Evolutionary conservation across 2,113 vertebrate species (phyloP).

Genomic region (Marcusenius ussheri): DNA sequence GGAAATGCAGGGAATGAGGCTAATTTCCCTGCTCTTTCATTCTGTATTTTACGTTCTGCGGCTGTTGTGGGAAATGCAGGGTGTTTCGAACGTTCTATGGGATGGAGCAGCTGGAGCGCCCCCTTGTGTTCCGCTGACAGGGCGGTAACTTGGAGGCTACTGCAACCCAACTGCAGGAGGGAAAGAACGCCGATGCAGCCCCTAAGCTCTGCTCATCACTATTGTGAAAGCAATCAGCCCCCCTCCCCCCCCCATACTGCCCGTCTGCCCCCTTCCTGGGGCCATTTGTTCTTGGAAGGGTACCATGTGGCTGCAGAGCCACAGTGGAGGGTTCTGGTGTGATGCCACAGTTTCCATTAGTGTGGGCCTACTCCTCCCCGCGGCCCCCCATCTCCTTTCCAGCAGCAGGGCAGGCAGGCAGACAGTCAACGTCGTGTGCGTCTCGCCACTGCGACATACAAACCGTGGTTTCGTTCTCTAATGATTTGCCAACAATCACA

Average conservation of each 20-base stretch:
- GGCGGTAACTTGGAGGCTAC: background rate
- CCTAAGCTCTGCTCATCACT: background rate
- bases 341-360: constrained; percentile 21
- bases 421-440: background rate
- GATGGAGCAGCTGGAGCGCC: background rate
- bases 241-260: background rate
- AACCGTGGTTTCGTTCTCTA: background rate
- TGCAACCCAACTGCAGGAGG: background rate
- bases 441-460: background rate
- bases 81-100: background rate
- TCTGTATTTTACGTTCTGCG: background rate
- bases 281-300: constrained; percentile 17
- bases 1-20: background rate
- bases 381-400: background rate
- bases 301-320: constrained; percentile 16
- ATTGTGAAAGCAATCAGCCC: background rate
- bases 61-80: background rate
- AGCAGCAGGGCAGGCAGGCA: background rate
- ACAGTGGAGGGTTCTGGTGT: constrained; percentile 14
- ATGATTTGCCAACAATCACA: background rate
- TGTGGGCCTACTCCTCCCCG: background rate
- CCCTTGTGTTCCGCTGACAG: background rate
- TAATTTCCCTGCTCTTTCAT: background rate
- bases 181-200: background rate
- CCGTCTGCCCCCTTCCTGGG: background rate